A percentile compares a stretch with the other conserved stretches of the same genome.
phyloP scores from a whole-genome alignment of 2,797 vertebrate genomes.

The Hyperoplus lanceolatus region DNA sequence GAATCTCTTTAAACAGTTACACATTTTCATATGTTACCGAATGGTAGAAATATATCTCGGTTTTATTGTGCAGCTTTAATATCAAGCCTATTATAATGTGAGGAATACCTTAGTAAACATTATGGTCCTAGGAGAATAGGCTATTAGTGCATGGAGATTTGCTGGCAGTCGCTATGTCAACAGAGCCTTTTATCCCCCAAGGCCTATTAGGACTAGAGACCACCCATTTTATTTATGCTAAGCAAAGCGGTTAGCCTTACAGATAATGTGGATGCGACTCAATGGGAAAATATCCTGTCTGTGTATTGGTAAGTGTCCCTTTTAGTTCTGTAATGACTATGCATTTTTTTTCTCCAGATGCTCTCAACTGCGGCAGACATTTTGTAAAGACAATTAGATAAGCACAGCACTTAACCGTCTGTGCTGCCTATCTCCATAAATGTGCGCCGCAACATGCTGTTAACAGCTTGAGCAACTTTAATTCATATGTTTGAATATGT shows the following conservation, averaged over 20 bases:
- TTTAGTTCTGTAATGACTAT: constrained; percentile 15
- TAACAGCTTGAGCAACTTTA: constrained; percentile 26
- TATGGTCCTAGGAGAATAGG: constrained; percentile 22
- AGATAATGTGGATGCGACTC: constrained; percentile 41
- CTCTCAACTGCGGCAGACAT: constrained; percentile 18
- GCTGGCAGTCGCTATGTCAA: constrained; percentile 42
- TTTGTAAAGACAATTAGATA: constrained; percentile 40
- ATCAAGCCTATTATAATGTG: not conserved
- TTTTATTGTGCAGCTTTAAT: constrained; percentile 6
- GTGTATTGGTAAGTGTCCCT: not conserved
- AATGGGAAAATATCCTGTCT: not conserved
- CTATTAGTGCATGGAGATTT: constrained; percentile 46
- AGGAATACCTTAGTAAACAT: constrained; percentile 26
- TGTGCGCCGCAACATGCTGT: constrained; percentile 34
- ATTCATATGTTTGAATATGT: constrained; percentile 2
- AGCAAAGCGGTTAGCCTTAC: constrained; percentile 33
- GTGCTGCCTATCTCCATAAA: constrained; percentile 28
- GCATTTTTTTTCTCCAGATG: not conserved
- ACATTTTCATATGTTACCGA: not conserved
- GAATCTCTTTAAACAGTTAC: not conserved
- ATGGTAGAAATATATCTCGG: not conserved
- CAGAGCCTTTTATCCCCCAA: constrained; percentile 29
- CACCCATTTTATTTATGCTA: constrained; percentile 39
- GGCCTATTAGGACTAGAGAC: constrained; percentile 29
- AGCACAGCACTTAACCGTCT: constrained; percentile 14